These are phyloP conservation scores for Teleiodes luculella DNA, from an alignment of 2,888 invertebrate species.

Conservation along the genomic window DNA sequence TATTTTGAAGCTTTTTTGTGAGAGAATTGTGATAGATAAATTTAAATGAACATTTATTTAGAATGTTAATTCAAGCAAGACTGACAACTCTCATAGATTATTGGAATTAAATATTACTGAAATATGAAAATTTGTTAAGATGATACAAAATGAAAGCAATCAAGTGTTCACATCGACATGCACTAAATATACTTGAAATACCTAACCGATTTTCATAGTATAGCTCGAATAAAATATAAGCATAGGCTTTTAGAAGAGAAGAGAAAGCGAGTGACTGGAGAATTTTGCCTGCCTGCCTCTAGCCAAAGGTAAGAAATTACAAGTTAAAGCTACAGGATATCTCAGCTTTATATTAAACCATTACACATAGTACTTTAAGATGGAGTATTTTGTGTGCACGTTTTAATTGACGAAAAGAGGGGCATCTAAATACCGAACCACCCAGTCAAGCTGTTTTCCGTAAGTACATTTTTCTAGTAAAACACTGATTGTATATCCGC, in stretches of 20 bases:
- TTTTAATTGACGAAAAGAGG: neutral
- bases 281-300: conserved; percentile 39
- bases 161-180: conserved; percentile 22
- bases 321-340: neutral
- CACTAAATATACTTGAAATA: conserved; percentile 50
- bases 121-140: neutral
- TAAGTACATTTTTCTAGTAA: conserved; percentile 17
- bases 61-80: too few relatives aligned
- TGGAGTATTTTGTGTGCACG: neutral
- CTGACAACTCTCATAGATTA: too few relatives aligned
- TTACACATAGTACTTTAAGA: conserved; percentile 12
- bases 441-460: conserved; percentile 30
- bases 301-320: conserved; percentile 10
- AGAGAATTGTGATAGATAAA: too few relatives aligned
- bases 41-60: too few relatives aligned
- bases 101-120: neutral
- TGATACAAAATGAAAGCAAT: neutral
- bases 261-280: conserved; percentile 64
- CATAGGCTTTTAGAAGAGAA: conserved; percentile 43
- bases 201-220: conserved; percentile 23
- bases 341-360: neutral
- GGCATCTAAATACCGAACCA: conserved; percentile 23
- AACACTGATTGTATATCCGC: conserved; percentile 46
- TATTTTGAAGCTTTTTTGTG: too few relatives aligned
- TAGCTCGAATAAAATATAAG: conserved; percentile 13